Evolutionary conservation across 2,113 vertebrate genomes (phyloP).

Genomic region (Esox niger): DNA sequence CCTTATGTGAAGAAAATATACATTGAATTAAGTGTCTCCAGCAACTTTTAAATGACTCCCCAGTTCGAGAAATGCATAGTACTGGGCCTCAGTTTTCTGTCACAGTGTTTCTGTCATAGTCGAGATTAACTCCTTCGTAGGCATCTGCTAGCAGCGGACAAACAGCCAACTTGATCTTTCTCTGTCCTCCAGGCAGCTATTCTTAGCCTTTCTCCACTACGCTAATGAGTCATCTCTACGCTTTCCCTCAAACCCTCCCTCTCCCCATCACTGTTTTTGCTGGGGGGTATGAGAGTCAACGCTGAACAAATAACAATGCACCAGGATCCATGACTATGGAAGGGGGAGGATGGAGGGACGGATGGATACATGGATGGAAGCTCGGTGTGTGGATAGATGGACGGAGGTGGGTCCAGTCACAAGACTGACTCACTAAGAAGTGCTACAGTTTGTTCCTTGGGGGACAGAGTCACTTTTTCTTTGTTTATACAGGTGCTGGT

Average conservation of each 20-base stretch:
- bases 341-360: constrained; percentile 3
- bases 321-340: background rate
- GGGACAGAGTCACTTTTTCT: no score
- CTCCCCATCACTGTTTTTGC: constrained; percentile 10
- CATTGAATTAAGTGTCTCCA: no score
- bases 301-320: constrained; percentile 43
- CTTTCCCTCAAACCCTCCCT: constrained; percentile 1
- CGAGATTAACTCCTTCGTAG: background rate
- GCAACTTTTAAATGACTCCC: no score
- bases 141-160: background rate
- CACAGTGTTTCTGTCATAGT: background rate
- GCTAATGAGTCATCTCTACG: constrained; percentile 47
- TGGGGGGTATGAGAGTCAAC: constrained; percentile 23
- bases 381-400: background rate
- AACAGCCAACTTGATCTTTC: background rate
- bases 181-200: constrained; percentile 27
- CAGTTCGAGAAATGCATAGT: no score
- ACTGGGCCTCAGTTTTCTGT: background rate
- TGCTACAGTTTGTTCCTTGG: no score
- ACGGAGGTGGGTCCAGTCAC: background rate
- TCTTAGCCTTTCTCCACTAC: constrained; percentile 38
- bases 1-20: no score
- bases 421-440: no score
- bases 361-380: background rate
- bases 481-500: no score